Base-by-base conservation (phyloP, 2,888 invertebrate species). In the Hydraecia micacea region DNA sequence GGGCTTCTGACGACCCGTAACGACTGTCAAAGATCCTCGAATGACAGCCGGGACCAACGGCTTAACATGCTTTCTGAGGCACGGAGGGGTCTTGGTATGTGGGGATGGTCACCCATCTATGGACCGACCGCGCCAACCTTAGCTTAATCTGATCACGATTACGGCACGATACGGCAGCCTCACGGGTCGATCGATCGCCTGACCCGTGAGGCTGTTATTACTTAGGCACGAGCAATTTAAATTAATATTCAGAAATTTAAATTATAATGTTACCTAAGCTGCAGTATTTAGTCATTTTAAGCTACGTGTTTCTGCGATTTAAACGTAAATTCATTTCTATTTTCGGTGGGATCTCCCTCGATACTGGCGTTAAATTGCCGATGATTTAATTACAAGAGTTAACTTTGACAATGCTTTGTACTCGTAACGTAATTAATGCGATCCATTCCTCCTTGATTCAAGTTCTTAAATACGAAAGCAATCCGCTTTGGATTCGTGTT, bases 341-440 rank as follows among this genome's bases (percentile, higher is more conserved):
- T 81, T 70, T 62, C 49, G n/a, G 9, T 63, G 49, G 46, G 76
- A 73, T 72, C 60, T 67, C 73, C 55, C 25, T 66, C 62, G 49
- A 79, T 83, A 75, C 71, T 52, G 73, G 66, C 71, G 63, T 78
- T 81, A 68, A 85, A 75, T 81, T 82, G 71, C 70, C 66, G 81
- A 77, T 77, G 77, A 84, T 87, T 87, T 75, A 75, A 87, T 86
- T 84, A 84, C 46, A 66, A 71, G 82, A 81, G 52, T 73, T 76
- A 87, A 84, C 81, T 86, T 87, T 75, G 73, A 87, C 86, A 87
- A 87, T 75, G 67, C 73, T 72, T n/a, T 71, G 73, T 72, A 68
- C 76, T 72, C 52, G 66, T 81, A 36, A 78, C 60, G 82, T 83
- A 79, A 80, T 86, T 83, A 86, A 85, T 75, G 13, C 79, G 73